Percentiles rank a stretch among this genome's conserved stretches.
Conservation (phyloP, 2,113 vertebrate genomes). For the Hippolais icterina region DNA sequence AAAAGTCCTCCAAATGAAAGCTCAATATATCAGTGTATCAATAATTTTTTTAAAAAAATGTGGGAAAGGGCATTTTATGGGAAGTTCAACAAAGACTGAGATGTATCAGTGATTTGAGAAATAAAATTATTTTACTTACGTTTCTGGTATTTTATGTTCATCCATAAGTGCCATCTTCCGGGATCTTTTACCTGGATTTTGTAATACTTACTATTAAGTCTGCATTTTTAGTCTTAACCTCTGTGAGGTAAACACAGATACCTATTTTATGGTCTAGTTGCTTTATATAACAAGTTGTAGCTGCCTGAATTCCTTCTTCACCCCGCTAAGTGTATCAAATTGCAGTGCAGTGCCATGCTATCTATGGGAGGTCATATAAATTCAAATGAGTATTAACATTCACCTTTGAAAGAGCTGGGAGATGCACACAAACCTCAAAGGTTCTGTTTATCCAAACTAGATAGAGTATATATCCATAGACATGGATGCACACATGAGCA, state of each 20-base stretch:
- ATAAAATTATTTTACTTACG: neutral
- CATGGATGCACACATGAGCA: neutral
- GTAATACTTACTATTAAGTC: neutral
- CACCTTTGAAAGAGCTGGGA: neutral
- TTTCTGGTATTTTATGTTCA: neutral
- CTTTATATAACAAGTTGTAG: neutral
- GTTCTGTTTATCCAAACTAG: neutral
- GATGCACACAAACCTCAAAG: neutral
- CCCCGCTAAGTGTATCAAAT: neutral
- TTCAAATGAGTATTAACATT: neutral
- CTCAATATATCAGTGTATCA: neutral
- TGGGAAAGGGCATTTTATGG: neutral
- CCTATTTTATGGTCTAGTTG: conserved; percentile 2
- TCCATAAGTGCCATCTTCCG: neutral
- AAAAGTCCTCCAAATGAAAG: neutral
- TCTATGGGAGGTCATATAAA: neutral
- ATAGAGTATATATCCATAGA: neutral
- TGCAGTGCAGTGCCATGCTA: neutral
- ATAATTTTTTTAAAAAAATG: neutral
- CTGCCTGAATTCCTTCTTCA: neutral
- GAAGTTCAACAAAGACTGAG: neutral
- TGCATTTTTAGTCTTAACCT: conserved; percentile 6
- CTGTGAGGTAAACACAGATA: neutral
- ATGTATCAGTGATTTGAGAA: neutral
- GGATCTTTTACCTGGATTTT: neutral